These are phyloP conservation scores for Hydroisotoma schaefferi DNA, from an alignment of 2,888 invertebrate species.

Conservation along the genomic window DNA sequence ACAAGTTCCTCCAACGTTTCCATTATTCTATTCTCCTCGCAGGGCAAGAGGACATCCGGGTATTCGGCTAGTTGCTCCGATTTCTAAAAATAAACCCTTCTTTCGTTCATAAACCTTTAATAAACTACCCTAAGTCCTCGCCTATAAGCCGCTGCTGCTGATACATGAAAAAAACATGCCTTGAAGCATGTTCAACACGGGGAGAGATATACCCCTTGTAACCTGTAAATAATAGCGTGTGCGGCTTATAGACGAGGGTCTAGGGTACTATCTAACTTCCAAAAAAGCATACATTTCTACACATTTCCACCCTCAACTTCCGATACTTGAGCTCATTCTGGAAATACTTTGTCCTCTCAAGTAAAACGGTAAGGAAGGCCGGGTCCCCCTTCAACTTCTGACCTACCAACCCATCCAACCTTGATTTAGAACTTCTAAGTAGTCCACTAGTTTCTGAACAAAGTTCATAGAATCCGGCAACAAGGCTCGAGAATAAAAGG, in stretches of 20 bases:
- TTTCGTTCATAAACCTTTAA: not conserved
- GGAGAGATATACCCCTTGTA: too few species aligned
- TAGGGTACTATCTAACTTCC: not conserved
- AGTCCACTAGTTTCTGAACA: conserved; percentile 18
- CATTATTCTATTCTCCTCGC: conserved; percentile 21
- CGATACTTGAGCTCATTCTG: conserved; percentile 15
- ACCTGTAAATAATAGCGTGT: too few species aligned
- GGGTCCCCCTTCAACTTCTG: conserved; percentile 7
- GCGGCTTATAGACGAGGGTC: too few species aligned
- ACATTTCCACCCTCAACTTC: conserved; percentile 9
- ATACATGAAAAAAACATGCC: too few species aligned
- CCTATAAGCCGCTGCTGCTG: too few species aligned
- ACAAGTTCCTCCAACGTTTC: conserved; percentile 19
- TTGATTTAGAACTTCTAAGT: conserved; percentile 19
- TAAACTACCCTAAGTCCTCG: too few species aligned
- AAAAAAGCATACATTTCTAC: conserved; percentile 12
- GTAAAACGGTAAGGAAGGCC: conserved; percentile 1
- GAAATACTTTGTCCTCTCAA: conserved; percentile 22
- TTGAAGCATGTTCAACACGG: too few species aligned
- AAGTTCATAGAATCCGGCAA: conserved; percentile 22
- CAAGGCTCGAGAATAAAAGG: conserved; percentile 16
- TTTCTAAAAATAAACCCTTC: conserved; percentile 11
- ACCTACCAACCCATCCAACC: conserved; percentile 15
- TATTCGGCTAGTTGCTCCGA: conserved; percentile 11
- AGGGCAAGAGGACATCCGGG: conserved; percentile 13